Percentiles rank a stretch among this genome's conserved stretches.
Conservation (phyloP, 2,113 vertebrate genomes). For the Grus americana region DNA sequence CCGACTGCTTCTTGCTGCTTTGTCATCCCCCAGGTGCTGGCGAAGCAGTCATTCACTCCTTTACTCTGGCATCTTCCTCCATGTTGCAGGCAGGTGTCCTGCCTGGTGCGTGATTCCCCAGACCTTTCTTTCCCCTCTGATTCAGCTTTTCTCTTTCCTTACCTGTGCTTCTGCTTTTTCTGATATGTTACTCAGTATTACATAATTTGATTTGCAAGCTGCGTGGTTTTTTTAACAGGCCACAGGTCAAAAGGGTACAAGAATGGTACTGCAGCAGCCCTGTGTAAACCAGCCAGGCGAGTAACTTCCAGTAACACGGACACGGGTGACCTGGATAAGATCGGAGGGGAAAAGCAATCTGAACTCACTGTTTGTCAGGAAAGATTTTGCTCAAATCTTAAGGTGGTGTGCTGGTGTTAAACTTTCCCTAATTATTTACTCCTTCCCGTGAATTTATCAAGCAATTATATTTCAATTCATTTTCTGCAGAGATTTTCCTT, state of each 20-base stretch:
- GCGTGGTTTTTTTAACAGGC: neutral
- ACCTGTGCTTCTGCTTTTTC: neutral
- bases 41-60: neutral
- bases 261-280: fast-evolving
- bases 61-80: neutral
- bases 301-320: neutral
- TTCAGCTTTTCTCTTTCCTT: neutral
- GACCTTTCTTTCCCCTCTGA: neutral
- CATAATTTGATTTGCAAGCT: neutral
- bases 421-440: neutral
- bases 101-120: neutral
- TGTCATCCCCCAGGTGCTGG: fast-evolving
- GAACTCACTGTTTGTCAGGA: neutral
- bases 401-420: neutral
- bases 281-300: neutral
- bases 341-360: neutral
- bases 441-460: neutral
- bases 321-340: neutral
- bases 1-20: neutral
- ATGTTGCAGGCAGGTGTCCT: neutral
- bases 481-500: neutral
- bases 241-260: neutral
- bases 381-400: neutral
- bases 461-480: neutral
- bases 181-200: neutral